Evolutionary conservation across 1,140 invertebrate genomes (phyloP), one percentile per base, ranked within the genome.

Genomic region (Littorina saxatilis): DNA sequence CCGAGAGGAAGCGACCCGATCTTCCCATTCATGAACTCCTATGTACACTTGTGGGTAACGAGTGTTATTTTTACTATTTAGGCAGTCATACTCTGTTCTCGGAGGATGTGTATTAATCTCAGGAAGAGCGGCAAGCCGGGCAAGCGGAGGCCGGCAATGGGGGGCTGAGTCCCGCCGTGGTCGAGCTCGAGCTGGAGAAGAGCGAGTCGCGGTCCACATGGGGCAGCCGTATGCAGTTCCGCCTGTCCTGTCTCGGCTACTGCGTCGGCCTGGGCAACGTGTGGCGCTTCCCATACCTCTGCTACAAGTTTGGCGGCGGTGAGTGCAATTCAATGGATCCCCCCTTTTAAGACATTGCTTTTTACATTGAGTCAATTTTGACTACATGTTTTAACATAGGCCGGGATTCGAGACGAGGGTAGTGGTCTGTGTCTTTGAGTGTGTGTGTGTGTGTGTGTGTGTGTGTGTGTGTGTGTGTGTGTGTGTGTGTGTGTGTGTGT

Each of bases 391-490:
- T 50, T 9, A 20, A 50, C 47, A 50, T 20, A 50, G 20, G 9
- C 9, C 9, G 20, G 9, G 9, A 50, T 20, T 11, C 20, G 20
- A 50, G 9, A 50, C 9, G 9, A 20, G 9, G 9, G 47, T 32
- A 17, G 29, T 9, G 37, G 68, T 72, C 35, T 72, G 37, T 72
- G 68, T 40, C 5, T 40, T 32, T 40, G 68, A 17, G 13, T 11
- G 68, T 72, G 37, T 40, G 68, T 72, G 68, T 40, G 68, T 40
- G 68, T 40, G 68, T 40, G 35, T 23, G 35, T 72, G 9, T 72
- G 35, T 72, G 68, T 72, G 68, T 72, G 68, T 40, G 35, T 9
- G 37, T 72, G 68, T 23, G 37, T 68, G 63, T 27, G 29, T 32
- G 63, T 27, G 63, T 27, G 63, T 27, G 63, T 27, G 29, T 15